Evolutionary conservation across 2,113 vertebrate genomes (phyloP), one percentile per base, ranked within the genome.

Genomic region (Hemicordylus capensis): DNA sequence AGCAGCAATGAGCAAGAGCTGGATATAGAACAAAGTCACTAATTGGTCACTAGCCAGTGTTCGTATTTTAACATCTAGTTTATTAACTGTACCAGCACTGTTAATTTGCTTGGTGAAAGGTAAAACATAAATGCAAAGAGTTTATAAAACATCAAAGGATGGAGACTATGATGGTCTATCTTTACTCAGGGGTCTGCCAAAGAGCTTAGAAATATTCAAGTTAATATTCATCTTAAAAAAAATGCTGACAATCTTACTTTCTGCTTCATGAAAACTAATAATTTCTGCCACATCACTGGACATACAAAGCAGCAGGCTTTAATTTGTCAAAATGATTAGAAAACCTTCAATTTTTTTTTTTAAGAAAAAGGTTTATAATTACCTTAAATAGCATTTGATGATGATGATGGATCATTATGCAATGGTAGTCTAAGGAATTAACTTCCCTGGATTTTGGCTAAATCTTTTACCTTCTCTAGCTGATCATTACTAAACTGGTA

Each of bases 401-500:
- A 80, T 0, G 0, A 66, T n/a, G n/a, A 70, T 69, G 72, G 78
- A 19, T 78, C 81, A 86, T 90, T 81, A 89, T 81, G 46, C 74
- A 89, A 89, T n/a, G 44, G 78, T 83, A 87, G 56, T 37, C 70
- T 48, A 86, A 66, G 74, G 69, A 69, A 91, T 93, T 90, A 91
- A 90, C 80, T 91, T 94, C 82, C 51, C 8, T 44, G 66, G 81
- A 73, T 76, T 91, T 93, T 88, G 80, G 67, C 48, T 85, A 81
- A 85, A 78, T 69, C 78, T 92, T 92, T 89, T 85, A 89, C 84
- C 82, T 88, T 74, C 70, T 87, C 75, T 81, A 88, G 54, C n/a
- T 87, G 80, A 87, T 93, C 9, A 87, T 87, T 91, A 89, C 63
- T 80, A 88, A 80, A 85, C 85, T 87, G 87, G 82, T 81, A 75